Evolutionary conservation across 2,113 vertebrate species (phyloP), one percentile per base, ranked within the genome.

Genomic region (Theristicus caerulescens): DNA sequence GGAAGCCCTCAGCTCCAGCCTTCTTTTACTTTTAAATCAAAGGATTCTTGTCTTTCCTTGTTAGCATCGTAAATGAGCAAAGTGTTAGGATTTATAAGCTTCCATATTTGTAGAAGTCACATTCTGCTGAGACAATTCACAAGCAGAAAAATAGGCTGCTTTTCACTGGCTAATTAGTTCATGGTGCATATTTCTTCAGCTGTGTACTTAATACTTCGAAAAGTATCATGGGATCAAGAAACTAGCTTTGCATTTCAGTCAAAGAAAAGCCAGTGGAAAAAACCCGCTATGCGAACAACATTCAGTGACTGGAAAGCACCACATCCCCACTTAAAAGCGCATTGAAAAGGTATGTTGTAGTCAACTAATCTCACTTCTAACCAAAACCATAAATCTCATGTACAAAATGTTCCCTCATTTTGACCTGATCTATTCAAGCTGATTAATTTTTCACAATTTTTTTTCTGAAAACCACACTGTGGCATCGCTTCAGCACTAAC

Each of bases 361-460:
- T 84, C 65, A 90, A 55, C 16, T 16, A 86, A 91, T 91, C 70
- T 89, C 59, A 34, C 83, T 94, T 81, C 74, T 58, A 87, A 93
- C 16, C 36, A 77, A 85, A 94, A 2, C 57, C 73, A 87, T 91
- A 94, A 90, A 90, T 67, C 62, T 82, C 27, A 59, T 82, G 58
- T 55, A 86, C 70, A 69, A 90, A 85, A 85, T 59, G 66, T 89
- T 89, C 81, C 52, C 29, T 82, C 72, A 14, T 86, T 95, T 96
- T 94, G 84, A 47, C 62, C 7, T 13, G 66, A 77, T 82, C 84
- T 86, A 67, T 77, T 87, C 15, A 58, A 86, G 10, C 40, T 36
- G 86, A 96, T 87, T 79, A 65, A 65, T 92, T 92, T 93, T 76
- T 94, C 86, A 90, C 71, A 44, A 58, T 91, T 94, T 95, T 95